Conservation (phyloP, 2,888 invertebrate species). For the Thymelicus lineola region DNA sequence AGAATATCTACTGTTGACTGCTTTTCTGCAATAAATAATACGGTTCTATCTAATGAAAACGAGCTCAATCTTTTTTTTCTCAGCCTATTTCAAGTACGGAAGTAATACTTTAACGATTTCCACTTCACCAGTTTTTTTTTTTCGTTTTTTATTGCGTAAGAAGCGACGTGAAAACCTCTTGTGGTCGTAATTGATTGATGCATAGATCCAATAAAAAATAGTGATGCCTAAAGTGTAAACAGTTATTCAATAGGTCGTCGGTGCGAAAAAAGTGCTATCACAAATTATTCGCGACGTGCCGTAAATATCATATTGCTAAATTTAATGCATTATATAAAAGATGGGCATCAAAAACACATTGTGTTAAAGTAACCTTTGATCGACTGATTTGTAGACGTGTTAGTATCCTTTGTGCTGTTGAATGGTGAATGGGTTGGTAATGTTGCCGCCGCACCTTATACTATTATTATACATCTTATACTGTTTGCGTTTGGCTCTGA, state of each 20-base stretch:
- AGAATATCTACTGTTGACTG: too few relatives aligned
- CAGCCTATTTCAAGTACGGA: background rate
- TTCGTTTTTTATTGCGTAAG: slow-evolving; percentile 15
- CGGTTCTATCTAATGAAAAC: too few relatives aligned
- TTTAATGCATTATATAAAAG: slow-evolving; percentile 15
- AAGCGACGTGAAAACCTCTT: slow-evolving; percentile 14
- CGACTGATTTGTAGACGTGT: background rate
- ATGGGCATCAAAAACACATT: slow-evolving; percentile 2
- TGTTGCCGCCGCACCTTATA: background rate
- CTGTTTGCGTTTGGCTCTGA: background rate
- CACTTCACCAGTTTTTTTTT: background rate
- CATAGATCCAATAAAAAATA: slow-evolving; percentile 30
- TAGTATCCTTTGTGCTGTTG: background rate
- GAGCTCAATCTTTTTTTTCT: too few relatives aligned
- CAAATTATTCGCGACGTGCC: slow-evolving; percentile 20
- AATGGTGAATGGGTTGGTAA: background rate
- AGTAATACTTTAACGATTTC: background rate
- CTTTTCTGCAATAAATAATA: too few relatives aligned
- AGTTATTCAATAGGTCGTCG: slow-evolving; percentile 35
- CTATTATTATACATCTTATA: background rate
- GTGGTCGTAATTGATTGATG: slow-evolving; percentile 34
- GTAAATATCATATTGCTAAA: slow-evolving; percentile 20
- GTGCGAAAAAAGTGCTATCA: slow-evolving; percentile 12
- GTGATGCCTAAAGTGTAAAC: slow-evolving; percentile 22
- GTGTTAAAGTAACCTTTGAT: background rate